Conservation (phyloP, 2,888 invertebrate species). For the Acronicta aceris region DNA sequence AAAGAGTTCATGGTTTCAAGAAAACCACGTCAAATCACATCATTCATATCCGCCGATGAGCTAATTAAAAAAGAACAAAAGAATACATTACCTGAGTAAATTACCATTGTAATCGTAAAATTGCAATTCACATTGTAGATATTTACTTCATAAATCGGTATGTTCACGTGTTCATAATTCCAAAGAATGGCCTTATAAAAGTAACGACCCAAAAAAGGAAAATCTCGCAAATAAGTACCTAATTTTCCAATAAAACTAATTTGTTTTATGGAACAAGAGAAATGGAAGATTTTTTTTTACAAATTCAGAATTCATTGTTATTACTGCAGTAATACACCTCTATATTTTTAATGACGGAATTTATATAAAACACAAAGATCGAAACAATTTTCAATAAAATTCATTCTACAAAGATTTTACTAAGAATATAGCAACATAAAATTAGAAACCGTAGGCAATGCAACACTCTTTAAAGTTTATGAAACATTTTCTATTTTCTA, state of each 20-base stretch:
- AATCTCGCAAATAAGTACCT: no score
- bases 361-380: no score
- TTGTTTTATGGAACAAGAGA: no score
- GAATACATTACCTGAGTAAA: conserved; percentile 49
- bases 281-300: no score
- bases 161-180: conserved; percentile 24
- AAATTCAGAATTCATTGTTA: no score
- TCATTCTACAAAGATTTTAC: neutral
- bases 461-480: no score
- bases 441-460: no score
- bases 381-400: no score
- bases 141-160: conserved; percentile 29
- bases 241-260: no score
- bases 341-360: no score
- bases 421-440: neutral
- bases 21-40: conserved; percentile 19
- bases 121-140: conserved; percentile 1
- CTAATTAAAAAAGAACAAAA: conserved; percentile 55
- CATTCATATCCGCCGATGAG: conserved; percentile 28
- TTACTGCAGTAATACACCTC: no score
- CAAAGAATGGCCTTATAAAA: conserved; percentile 20
- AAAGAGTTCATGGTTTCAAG: conserved; percentile 28
- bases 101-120: conserved; percentile 55
- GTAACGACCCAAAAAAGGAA: conserved; percentile 26
- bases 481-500: no score